Evolutionary conservation across 2,888 invertebrate genomes (phyloP).

Genomic region (Trachelus stipa): DNA sequence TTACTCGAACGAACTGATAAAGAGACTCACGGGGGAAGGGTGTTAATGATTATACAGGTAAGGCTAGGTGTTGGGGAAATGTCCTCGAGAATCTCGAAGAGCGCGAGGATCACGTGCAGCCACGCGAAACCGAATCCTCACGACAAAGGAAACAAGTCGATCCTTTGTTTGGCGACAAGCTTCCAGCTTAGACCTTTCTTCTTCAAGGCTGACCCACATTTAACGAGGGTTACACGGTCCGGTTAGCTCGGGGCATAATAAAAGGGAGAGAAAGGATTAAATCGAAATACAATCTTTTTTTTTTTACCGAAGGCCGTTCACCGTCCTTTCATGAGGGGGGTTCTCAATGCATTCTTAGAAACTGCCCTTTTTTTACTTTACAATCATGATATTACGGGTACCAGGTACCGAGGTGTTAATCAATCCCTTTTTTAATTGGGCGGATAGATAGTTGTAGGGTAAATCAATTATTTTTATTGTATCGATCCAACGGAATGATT

Average conservation of each 20-base stretch:
- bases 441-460: too few species aligned
- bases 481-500: not conserved
- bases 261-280: not conserved
- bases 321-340: not conserved
- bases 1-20: not conserved
- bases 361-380: too few species aligned
- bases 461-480: not conserved
- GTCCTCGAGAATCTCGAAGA: not conserved
- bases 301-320: constrained; percentile 1
- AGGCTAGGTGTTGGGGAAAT: not conserved
- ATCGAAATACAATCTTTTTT: not conserved
- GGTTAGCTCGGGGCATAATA: not conserved
- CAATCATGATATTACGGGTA: too few species aligned
- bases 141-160: not conserved
- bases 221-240: constrained; percentile 10
- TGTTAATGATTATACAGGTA: not conserved
- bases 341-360: not conserved
- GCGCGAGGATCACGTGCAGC: not conserved
- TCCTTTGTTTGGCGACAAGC: not conserved
- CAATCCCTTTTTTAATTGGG: not conserved
- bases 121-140: not conserved
- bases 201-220: constrained; percentile 46
- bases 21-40: not conserved
- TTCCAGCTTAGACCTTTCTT: not conserved
- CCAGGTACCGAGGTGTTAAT: not conserved